Conservation (phyloP, 2,113 vertebrate genomes). For the Lasiurus borealis region DNA sequence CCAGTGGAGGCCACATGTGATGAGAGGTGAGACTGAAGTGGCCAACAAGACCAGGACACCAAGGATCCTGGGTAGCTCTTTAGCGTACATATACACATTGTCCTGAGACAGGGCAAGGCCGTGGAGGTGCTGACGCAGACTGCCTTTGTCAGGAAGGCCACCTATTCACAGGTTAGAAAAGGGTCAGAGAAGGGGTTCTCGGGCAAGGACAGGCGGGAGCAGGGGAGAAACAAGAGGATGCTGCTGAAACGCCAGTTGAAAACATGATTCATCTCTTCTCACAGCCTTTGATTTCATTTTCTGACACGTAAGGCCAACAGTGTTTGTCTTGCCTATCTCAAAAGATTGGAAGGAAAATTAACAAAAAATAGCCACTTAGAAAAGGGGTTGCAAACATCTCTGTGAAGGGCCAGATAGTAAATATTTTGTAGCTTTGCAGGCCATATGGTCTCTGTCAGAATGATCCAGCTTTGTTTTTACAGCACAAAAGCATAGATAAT, state of each 20-base stretch:
- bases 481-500: not conserved
- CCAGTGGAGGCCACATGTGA: too few species aligned
- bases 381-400: not conserved
- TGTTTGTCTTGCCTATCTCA: not conserved
- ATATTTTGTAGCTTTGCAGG: not conserved
- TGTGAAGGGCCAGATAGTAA: not conserved
- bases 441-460: not conserved
- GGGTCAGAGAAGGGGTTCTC: not conserved
- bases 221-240: not conserved
- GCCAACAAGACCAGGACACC: not conserved
- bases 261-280: not conserved
- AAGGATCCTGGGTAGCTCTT: not conserved
- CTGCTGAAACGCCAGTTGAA: not conserved
- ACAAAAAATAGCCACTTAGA: not conserved
- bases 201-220: not conserved
- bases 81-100: fast-evolving
- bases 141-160: not conserved
- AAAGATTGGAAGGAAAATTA: not conserved
- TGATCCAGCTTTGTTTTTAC: not conserved
- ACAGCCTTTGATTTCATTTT: not conserved
- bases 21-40: not conserved
- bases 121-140: not conserved
- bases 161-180: not conserved
- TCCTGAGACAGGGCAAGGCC: not conserved
- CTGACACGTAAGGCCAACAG: not conserved